Conservation (phyloP, 2,113 vertebrate genomes). For the Embiotoca jacksoni region DNA sequence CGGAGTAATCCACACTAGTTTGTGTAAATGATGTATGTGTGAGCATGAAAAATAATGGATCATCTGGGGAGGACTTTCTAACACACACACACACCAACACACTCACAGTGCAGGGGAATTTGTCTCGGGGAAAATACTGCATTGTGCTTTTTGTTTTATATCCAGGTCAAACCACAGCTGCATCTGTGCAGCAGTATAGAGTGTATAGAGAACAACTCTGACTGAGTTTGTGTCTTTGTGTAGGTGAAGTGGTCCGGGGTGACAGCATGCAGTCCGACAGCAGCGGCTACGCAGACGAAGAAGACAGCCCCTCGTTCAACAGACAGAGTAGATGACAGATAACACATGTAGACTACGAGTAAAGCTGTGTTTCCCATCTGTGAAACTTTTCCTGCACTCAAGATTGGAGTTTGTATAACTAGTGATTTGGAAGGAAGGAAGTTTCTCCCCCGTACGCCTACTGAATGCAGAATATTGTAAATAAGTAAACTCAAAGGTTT, state of each 20-base stretch:
- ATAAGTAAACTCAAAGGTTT: conserved; percentile 10
- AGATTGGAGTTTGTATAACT: neutral
- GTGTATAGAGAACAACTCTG: neutral
- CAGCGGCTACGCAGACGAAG: conserved; percentile 84
- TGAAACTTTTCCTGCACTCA: neutral
- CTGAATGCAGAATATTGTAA: neutral
- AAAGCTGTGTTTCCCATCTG: neutral
- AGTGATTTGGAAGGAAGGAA: neutral
- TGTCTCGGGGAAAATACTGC: neutral
- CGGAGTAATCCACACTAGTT: neutral
- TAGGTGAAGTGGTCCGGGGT: conserved; percentile 74
- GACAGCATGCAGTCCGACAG: conserved; percentile 87
- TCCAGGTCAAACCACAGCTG: conserved; percentile 45
- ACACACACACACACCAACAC: neutral
- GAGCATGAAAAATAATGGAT: neutral
- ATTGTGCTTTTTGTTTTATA: conserved; percentile 2
- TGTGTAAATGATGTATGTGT: neutral
- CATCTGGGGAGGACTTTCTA: neutral
- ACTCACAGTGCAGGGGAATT: conserved; percentile 27
- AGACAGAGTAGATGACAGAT: conserved; percentile 42
- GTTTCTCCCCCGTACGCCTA: neutral
- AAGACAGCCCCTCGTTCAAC: conserved; percentile 39
- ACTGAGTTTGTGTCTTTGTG: conserved; percentile 31
- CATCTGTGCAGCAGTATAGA: neutral
- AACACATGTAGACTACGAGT: neutral